Percentiles rank a stretch among this genome's conserved stretches.
Evolutionary conservation across 2,888 invertebrate species (phyloP).

Genomic region (Timema podura): DNA sequence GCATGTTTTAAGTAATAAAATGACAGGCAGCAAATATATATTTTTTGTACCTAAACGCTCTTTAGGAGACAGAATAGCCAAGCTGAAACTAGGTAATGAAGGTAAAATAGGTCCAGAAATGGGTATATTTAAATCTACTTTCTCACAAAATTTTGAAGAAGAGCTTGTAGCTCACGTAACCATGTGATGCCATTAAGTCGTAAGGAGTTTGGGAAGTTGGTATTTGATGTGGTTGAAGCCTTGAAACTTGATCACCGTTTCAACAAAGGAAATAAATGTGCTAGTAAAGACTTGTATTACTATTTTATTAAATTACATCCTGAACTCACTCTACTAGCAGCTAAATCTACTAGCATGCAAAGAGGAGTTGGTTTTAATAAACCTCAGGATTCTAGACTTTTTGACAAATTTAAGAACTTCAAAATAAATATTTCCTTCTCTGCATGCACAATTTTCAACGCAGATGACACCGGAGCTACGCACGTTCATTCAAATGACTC

Average conservation of each 20-base stretch:
- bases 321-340: constrained; percentile 27
- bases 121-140: too few relatives aligned
- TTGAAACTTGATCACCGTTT: constrained; percentile 31
- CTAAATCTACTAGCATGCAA: too few relatives aligned
- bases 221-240: constrained; percentile 29
- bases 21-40: too few relatives aligned
- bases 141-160: too few relatives aligned
- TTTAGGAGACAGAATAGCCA: too few relatives aligned
- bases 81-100: too few relatives aligned
- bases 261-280: constrained; percentile 26
- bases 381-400: constrained; percentile 28
- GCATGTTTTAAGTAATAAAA: too few relatives aligned
- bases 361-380: constrained; percentile 1
- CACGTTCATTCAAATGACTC: constrained; percentile 25
- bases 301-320: constrained; percentile 26
- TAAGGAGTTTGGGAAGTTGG: constrained; percentile 28
- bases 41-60: too few relatives aligned
- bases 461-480: constrained; percentile 31
- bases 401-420: constrained; percentile 22
- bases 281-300: constrained; percentile 30
- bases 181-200: constrained; percentile 16
- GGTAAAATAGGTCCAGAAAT: too few relatives aligned
- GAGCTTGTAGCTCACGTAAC: too few relatives aligned
- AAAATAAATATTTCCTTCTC: constrained; percentile 21
- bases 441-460: constrained; percentile 29